A percentile compares a stretch with the other conserved stretches of the same genome.
Evolutionary conservation across 2,113 vertebrate genomes (phyloP).

Genomic region (Dicrurus megarhynchus): DNA sequence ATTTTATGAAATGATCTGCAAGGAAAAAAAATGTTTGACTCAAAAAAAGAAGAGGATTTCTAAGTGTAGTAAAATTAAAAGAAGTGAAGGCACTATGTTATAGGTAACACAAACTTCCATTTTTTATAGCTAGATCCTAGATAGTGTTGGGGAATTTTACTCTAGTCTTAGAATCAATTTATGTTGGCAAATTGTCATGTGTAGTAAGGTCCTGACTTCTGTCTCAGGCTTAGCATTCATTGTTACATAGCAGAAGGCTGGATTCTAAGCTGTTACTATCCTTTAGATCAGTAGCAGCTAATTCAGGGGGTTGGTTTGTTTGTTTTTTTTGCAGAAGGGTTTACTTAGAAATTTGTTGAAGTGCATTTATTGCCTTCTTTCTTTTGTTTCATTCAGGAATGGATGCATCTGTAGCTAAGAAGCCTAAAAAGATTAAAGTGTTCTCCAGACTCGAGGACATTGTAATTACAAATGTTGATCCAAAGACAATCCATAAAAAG

Average conservation of each 20-base stretch:
- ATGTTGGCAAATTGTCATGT: background rate
- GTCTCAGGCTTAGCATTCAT: background rate
- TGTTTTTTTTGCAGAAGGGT: background rate
- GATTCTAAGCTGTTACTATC: background rate
- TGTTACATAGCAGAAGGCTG: background rate
- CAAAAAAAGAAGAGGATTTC: background rate
- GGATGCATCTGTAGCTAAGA: slow-evolving; percentile 79
- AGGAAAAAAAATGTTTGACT: background rate
- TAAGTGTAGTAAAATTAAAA: background rate
- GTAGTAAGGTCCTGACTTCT: background rate
- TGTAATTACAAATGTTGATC: slow-evolving; percentile 83
- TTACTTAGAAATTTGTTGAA: background rate
- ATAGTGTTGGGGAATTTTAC: background rate
- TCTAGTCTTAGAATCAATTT: background rate
- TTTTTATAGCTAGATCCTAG: background rate
- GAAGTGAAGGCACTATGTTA: background rate
- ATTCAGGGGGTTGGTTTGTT: too few species aligned
- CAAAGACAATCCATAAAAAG: slow-evolving; percentile 87
- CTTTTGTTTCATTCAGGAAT: slow-evolving; percentile 76
- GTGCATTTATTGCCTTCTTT: background rate
- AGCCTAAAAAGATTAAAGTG: slow-evolving; percentile 78
- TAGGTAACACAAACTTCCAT: background rate
- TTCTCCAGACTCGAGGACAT: slow-evolving; percentile 87
- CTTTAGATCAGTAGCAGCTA: background rate
- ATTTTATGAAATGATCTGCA: background rate